Conservation (phyloP, 2,113 vertebrate genomes). For the Azemiops feae region DNA sequence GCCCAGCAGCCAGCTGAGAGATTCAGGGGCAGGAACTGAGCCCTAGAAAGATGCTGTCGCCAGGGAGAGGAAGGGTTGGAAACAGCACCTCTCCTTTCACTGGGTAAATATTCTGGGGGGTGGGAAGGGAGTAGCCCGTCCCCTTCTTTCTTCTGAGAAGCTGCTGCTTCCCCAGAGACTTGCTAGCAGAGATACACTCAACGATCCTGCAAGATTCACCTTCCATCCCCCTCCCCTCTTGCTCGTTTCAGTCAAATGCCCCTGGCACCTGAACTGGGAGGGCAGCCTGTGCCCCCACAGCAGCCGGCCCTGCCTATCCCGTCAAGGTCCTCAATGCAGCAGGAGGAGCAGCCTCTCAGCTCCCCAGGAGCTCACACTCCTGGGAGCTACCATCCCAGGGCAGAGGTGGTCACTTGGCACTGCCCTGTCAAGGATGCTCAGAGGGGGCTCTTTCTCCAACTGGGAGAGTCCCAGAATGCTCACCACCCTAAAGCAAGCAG, state of each 20-base stretch:
- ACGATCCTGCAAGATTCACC: background rate
- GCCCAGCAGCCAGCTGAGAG: slow-evolving; percentile 25
- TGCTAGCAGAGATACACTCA: background rate
- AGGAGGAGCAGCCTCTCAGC: background rate
- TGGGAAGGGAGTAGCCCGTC: background rate
- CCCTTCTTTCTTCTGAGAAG: background rate
- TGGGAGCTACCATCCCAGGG: background rate
- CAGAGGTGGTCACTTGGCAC: background rate
- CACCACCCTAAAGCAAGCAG: background rate
- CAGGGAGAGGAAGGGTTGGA: background rate
- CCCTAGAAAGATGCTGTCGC: background rate
- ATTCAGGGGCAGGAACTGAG: slow-evolving; percentile 29
- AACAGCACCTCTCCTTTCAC: no score
- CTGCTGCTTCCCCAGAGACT: background rate
- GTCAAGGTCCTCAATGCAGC: background rate
- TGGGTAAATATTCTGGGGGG: background rate
- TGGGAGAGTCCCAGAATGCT: background rate
- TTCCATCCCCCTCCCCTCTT: background rate
- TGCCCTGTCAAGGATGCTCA: background rate
- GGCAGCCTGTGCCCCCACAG: background rate
- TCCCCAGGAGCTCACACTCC: background rate
- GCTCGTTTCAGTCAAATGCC: background rate
- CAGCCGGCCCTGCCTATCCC: background rate
- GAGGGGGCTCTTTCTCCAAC: background rate
- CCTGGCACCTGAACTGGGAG: background rate